Evolutionary conservation across 2,797 vertebrate genomes (phyloP), one percentile per base, ranked within the genome.

Genomic region (Phalanger gymnotis): DNA sequence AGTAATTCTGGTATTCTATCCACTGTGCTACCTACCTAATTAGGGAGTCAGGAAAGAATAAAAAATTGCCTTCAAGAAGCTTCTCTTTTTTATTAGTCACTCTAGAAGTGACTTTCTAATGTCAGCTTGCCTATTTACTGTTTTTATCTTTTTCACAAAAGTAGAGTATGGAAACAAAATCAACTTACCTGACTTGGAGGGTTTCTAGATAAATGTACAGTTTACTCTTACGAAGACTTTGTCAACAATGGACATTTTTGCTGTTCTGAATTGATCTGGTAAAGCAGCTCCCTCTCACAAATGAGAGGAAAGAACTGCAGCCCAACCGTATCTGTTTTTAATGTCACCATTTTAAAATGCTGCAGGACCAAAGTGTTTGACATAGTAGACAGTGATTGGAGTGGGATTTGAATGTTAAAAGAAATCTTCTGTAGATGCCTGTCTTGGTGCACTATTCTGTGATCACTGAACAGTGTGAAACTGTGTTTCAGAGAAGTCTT

Each of bases 211-310:
- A 10, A 54, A 34, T 0, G 0, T 61, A 54, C n/a, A 0, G 7
- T 61, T 90, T 34, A 1, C 87, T 11, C 9, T 4, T 7, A 12
- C 27, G 31, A 4, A 1, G 31, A 16, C 6, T 91, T 54, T 81
- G 90, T 31, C 66, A 31, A 0, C 90, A 90, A 2, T 87, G 22
- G 10, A 4, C 1, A 0, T 27, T 40, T 52, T 89, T 89, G 31
- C 81, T 16, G 2, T 55, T 16, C 7, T 7, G 56, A 30, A 3
- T 14, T 12, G 13, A 54, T 22, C 10, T 0, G 3, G 4, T 0
- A 87, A 7, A 13, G 27, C 55, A 2, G 13, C 55, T 90, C 34
- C 25, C 40, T 55, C 14, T 93, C 40, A 0, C 1, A 51, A 40
- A 61, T 87, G 12, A 22, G 12, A 90, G 90, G 51, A 90, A 53